Conservation (phyloP, 2,888 invertebrate species). For the Tetragnatha montana region DNA sequence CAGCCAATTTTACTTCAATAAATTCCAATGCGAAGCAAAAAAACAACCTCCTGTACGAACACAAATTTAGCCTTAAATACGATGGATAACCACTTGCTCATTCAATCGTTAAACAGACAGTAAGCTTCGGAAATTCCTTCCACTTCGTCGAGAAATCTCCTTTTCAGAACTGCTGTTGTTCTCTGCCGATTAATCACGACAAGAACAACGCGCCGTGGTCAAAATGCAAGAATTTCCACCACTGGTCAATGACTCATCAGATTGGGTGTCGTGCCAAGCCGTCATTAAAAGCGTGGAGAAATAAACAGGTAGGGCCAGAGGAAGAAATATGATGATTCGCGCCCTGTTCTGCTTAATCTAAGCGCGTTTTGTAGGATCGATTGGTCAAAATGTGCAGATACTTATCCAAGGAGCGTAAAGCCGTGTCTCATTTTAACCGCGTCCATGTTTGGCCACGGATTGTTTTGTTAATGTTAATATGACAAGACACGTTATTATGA, state of each 20-base stretch:
- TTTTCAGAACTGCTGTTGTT: background rate
- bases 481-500: no score
- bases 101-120: background rate
- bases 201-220: background rate
- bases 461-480: background rate
- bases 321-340: slow-evolving; percentile 23
- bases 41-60: background rate
- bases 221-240: slow-evolving; percentile 13
- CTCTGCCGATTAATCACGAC: background rate
- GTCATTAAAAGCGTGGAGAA: slow-evolving; percentile 53
- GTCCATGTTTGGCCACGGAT: slow-evolving; percentile 21
- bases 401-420: no score
- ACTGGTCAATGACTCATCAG: slow-evolving; percentile 64
- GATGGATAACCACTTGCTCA: background rate
- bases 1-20: background rate
- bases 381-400: slow-evolving; percentile 24
- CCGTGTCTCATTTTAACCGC: background rate
- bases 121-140: background rate
- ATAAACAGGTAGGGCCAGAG: slow-evolving; percentile 55
- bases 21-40: background rate
- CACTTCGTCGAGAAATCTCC: background rate
- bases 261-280: slow-evolving; percentile 57
- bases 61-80: background rate
- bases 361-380: slow-evolving; percentile 40
- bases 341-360: slow-evolving; percentile 4